Base-by-base conservation (phyloP, 2,113 vertebrate species). In the Sisor rabdophorus region DNA sequence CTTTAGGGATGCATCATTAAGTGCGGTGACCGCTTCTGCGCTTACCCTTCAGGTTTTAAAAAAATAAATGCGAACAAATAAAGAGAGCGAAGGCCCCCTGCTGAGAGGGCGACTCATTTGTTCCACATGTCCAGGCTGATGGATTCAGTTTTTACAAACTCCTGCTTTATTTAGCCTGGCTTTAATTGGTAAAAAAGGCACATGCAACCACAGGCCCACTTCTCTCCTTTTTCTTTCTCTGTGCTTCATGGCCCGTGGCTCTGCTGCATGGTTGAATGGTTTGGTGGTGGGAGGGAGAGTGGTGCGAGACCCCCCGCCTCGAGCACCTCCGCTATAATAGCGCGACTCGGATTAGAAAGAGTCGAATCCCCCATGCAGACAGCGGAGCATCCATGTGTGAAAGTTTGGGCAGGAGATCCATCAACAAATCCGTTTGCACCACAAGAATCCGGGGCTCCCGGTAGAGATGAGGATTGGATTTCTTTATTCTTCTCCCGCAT, bases 71-170 rank as follows among this genome's bases (percentile, higher is more conserved):
- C 82, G 88, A 91, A 91, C 87, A 89, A 89, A 90, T 86, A 89
- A 87, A 78, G 76, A 71, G 83, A 84, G 84, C 84, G 77, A 68
- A 1, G n/a, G 48, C 81, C 44, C 79, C 86, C 82, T 82, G 84
- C 87, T 83, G 86, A 78, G 88, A 87, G 88, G 84, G 87, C 74
- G 76, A 73, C 84, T 89, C 85, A 86, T 90, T 91, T 89, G 89
- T 91, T 91, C 91, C 88, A 91, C 89, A 85, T 90, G 91, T 92
- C 91, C 80, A 54, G 6, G 80, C 89, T 92, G 90, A 92, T 92
- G 87, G 87, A 91, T 91, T 89, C 87, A 80, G 84, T 87, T 91
- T 90, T 77, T 87, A 81, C 86, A 84, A 83, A 89, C 84, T 86
- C 73, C 82, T 76, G 77, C 91, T 90, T 90, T 91, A 90, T 92